These are phyloP conservation scores for Alentia gelatinosa DNA, from an alignment of 2,888 invertebrate genomes.

Conservation along the genomic window DNA sequence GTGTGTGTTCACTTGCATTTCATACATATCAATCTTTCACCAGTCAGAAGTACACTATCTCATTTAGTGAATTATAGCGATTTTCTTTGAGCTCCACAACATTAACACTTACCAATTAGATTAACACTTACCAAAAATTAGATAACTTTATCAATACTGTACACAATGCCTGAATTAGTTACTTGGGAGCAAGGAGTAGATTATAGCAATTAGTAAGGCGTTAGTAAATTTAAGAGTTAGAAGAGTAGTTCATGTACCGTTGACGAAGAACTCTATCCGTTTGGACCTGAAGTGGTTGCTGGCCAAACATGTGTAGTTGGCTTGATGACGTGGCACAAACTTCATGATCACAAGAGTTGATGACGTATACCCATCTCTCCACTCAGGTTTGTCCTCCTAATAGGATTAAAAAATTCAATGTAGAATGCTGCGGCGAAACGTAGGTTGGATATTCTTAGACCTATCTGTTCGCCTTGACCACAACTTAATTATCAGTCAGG, in stretches of 20 bases:
- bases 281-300: constrained; percentile 65
- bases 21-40: neutral
- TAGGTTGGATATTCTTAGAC: no score
- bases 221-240: neutral
- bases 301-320: constrained; percentile 67
- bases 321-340: constrained; percentile 62
- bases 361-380: constrained; percentile 64
- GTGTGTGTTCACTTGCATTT: neutral
- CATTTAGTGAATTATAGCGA: neutral
- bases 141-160: neutral
- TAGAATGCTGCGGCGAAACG: no score
- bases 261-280: constrained; percentile 62
- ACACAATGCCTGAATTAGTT: neutral
- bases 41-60: neutral
- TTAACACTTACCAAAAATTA: neutral
- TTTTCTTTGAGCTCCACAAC: neutral
- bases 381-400: constrained; percentile 66
- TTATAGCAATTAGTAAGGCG: neutral
- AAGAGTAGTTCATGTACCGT: constrained; percentile 58
- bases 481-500: no score
- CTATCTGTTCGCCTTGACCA: no score
- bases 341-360: constrained; percentile 68
- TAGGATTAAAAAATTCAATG: no score
- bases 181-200: neutral
- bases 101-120: neutral